phyloP scores from a whole-genome alignment of 2,888 invertebrate species.

The Pristionchus mayeri region DNA sequence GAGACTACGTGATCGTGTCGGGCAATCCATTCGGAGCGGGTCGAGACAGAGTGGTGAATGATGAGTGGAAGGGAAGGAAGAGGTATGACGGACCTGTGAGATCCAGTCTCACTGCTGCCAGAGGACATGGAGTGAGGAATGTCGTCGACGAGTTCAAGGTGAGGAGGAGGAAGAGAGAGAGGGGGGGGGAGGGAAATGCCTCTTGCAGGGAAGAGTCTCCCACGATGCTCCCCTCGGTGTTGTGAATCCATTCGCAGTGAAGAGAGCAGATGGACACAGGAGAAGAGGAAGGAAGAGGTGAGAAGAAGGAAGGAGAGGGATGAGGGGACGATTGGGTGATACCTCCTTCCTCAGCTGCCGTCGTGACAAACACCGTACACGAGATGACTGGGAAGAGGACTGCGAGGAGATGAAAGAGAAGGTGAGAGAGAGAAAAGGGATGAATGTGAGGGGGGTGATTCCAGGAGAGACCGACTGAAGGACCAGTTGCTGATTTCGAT shows the following conservation, averaged over 20 bases:
- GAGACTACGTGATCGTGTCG: conserved; percentile 10
- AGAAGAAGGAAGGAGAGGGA: background rate
- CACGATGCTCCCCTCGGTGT: background rate
- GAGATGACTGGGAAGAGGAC: conserved; percentile 20
- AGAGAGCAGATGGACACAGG: conserved; percentile 36
- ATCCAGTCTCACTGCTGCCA: background rate
- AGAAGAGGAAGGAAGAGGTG: conserved; percentile 14
- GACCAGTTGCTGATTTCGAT: background rate
- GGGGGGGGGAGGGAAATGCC: background rate
- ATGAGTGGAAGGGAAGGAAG: conserved; percentile 28
- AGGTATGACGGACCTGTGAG: background rate
- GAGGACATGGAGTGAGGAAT: background rate
- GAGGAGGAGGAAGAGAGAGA: background rate
- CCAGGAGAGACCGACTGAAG: background rate
- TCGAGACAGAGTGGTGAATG: conserved; percentile 24
- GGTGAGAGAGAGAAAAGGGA: background rate
- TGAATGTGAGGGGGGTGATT: background rate
- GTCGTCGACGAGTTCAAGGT: conserved; percentile 28
- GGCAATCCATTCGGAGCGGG: conserved; percentile 36
- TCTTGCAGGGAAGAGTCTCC: background rate
- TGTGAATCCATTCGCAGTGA: conserved; percentile 31
- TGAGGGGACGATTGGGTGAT: background rate
- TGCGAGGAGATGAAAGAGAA: conserved; percentile 21
- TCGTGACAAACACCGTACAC: conserved; percentile 3
- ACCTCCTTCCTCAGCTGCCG: conserved; percentile 2